Evolutionary conservation across 1,140 invertebrate genomes (phyloP).

Genomic region (Pogonus chalceus): DNA sequence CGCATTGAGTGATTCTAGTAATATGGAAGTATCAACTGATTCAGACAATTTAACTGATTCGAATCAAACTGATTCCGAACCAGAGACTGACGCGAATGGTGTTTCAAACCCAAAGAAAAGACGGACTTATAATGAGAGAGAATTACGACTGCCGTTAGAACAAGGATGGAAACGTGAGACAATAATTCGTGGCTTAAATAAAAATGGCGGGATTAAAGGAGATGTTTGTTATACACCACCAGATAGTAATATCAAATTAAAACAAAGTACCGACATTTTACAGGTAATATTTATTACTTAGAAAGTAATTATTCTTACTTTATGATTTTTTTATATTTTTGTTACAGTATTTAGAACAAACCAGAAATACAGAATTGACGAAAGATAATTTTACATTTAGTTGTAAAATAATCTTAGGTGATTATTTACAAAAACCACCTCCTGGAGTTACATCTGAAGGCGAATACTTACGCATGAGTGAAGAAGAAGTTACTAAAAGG

Average conservation of each 20-base stretch:
- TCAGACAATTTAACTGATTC: conserved; percentile 44
- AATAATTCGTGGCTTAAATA: conserved; percentile 70
- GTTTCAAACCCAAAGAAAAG: conserved; percentile 35
- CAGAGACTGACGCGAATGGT: conserved; percentile 29
- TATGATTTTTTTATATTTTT: conserved; percentile 13
- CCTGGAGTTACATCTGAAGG: conserved; percentile 41
- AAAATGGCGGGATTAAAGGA: conserved; percentile 68
- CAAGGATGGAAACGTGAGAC: conserved; percentile 83
- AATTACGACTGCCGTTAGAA: conserved; percentile 62
- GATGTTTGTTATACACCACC: conserved; percentile 86
- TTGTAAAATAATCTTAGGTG: conserved; percentile 75
- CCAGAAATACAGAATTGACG: conserved; percentile 61
- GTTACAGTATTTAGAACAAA: conserved; percentile 65
- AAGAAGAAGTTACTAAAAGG: conserved; percentile 52
- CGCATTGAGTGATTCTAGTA: conserved; percentile 37
- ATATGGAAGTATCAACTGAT: conserved; percentile 42
- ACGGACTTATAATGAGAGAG: conserved; percentile 44
- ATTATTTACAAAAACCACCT: conserved; percentile 68
- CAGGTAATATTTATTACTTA: conserved; percentile 40
- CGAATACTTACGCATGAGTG: conserved; percentile 48
- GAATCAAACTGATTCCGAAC: conserved; percentile 36
- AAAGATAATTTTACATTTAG: conserved; percentile 88
- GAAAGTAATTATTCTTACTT: background rate
- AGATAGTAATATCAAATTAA: conserved; percentile 64
- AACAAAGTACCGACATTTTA: conserved; percentile 61